Conservation (phyloP, 2,888 invertebrate species). For the Noctua pronuba region DNA sequence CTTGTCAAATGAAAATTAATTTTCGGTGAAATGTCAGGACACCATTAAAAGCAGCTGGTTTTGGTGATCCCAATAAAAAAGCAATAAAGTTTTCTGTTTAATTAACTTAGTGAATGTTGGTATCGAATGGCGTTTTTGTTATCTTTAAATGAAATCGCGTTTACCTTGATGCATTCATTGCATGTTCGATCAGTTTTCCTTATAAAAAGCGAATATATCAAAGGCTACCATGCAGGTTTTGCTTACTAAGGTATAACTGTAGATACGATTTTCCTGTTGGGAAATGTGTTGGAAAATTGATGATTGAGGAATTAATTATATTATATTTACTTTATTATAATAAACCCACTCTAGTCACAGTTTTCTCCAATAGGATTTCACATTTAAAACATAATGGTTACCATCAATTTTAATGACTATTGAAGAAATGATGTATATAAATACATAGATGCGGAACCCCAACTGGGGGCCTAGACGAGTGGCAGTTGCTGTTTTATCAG, state of each 20-base stretch:
- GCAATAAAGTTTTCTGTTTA: background rate
- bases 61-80: background rate
- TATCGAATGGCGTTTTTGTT: conserved; percentile 3
- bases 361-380: background rate
- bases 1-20: too few relatives aligned
- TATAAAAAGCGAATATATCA: background rate
- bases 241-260: background rate
- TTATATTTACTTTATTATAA: too few relatives aligned
- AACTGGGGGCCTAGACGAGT: too few relatives aligned
- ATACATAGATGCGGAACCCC: background rate
- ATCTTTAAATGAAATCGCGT: conserved; percentile 19
- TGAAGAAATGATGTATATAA: background rate
- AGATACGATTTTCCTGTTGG: background rate
- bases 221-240: background rate
- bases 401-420: background rate
- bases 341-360: background rate
- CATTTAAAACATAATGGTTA: background rate
- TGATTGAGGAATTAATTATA: background rate
- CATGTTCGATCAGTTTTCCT: conserved; percentile 14
- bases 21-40: too few relatives aligned
- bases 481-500: background rate
- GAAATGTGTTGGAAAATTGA: background rate
- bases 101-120: conserved; percentile 1
- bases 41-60: background rate
- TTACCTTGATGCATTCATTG: conserved; percentile 19